Evolutionary conservation across 2,888 invertebrate genomes (phyloP).

Genomic region (Celastrina argiolus): DNA sequence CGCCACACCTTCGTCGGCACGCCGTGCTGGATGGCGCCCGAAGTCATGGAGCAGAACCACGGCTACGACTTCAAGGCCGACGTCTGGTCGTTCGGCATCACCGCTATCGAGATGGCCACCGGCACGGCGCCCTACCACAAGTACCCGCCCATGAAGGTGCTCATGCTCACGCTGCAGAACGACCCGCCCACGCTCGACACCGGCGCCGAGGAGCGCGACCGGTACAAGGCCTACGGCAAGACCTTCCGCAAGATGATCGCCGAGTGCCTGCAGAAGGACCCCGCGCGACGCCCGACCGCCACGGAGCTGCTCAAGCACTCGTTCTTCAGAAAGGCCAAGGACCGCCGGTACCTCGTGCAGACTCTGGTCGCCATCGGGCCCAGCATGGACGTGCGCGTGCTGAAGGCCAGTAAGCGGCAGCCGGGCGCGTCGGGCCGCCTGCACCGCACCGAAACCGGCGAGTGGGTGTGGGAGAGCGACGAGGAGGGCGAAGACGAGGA

Average conservation of each 20-base stretch:
- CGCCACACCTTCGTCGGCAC: slow-evolving; percentile 99
- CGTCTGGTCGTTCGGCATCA: slow-evolving; percentile 91
- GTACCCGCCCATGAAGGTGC: slow-evolving; percentile 99
- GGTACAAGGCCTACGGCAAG: slow-evolving; percentile 98
- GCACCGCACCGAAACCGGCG: slow-evolving; percentile 96
- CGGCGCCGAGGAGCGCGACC: slow-evolving; percentile 97
- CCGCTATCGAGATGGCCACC: slow-evolving; percentile 99
- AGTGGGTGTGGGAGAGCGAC: slow-evolving; percentile 99
- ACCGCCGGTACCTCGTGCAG: slow-evolving; percentile 92
- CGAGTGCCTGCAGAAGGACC: slow-evolving; percentile 98
- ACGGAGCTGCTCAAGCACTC: slow-evolving; percentile 97
- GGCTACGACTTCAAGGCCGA: slow-evolving; percentile 99
- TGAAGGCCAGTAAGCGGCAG: slow-evolving; percentile 89
- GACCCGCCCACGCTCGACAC: slow-evolving; percentile 99
- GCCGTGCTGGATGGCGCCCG: slow-evolving; percentile 99
- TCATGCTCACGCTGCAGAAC: slow-evolving; percentile 99
- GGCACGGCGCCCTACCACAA: slow-evolving; percentile 99
- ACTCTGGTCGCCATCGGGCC: slow-evolving; percentile 92
- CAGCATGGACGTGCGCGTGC: slow-evolving; percentile 93
- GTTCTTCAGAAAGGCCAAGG: slow-evolving; percentile 99
- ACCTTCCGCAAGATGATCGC: slow-evolving; percentile 98
- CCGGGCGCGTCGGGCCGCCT: slow-evolving; percentile 91
- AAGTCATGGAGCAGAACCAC: slow-evolving; percentile 99
- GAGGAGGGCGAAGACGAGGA: slow-evolving; percentile 86
- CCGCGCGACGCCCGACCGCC: slow-evolving; percentile 96